Percentiles rank a stretch among this genome's conserved stretches.
Conservation (phyloP, 2,888 invertebrate genomes). For the Ormyrus nitidulus region DNA sequence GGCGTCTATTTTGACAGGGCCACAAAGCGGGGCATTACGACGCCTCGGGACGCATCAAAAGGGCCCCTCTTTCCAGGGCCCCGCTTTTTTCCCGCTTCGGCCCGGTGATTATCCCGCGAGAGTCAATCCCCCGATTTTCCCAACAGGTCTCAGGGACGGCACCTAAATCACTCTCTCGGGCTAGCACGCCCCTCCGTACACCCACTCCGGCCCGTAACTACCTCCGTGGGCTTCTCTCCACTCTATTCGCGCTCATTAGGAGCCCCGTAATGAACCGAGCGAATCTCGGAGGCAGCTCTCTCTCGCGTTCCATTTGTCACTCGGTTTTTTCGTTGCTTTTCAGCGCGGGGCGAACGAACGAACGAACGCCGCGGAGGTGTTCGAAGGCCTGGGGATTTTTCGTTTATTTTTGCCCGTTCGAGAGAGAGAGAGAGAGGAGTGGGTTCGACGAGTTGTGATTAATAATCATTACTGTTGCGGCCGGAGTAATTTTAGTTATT, state of each 20-base stretch:
- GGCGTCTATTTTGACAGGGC: too few relatives aligned
- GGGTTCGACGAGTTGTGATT: constrained; percentile 16
- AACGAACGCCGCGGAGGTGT: too few relatives aligned
- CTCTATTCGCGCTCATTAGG: constrained; percentile 53
- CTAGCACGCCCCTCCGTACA: constrained; percentile 53
- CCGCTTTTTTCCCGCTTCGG: neutral
- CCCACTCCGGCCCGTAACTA: constrained; percentile 28
- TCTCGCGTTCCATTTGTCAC: constrained; percentile 43
- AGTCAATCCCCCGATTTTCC: neutral
- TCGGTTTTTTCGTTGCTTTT: constrained; percentile 8
- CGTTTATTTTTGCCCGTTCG: too few relatives aligned
- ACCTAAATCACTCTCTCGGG: constrained; percentile 48
- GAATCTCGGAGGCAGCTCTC: constrained; percentile 44
- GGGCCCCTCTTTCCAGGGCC: too few relatives aligned
- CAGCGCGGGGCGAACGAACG: neutral
- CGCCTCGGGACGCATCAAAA: too few relatives aligned
- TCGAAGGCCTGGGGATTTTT: too few relatives aligned
- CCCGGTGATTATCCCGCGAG: neutral
- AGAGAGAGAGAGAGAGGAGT: neutral
- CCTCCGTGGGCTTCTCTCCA: constrained; percentile 2
- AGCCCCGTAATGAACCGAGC: constrained; percentile 58
- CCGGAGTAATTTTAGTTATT: too few relatives aligned
- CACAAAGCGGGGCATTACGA: too few relatives aligned
- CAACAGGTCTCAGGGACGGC: neutral
- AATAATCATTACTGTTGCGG: constrained; percentile 9